Percentiles rank a stretch among this genome's conserved stretches.
Evolutionary conservation across 2,888 invertebrate genomes (phyloP).

Genomic region (Drosophila kokeensis): DNA sequence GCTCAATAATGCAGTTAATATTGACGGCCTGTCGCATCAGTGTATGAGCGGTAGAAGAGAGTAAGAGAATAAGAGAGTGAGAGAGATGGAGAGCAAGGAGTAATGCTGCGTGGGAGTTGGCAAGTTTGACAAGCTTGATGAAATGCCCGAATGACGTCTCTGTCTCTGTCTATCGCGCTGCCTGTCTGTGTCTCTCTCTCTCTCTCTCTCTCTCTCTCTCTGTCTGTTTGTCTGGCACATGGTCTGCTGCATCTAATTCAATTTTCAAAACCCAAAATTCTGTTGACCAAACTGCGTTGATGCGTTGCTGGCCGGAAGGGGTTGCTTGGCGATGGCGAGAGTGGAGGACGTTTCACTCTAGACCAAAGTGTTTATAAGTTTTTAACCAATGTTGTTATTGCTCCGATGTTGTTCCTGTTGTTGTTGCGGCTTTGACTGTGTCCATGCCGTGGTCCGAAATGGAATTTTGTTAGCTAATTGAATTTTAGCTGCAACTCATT

Average conservation of each 20-base stretch:
- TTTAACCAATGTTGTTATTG: constrained; percentile 59
- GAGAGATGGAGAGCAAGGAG: not conserved
- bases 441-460: constrained; percentile 70
- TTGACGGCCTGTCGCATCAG: constrained; percentile 56
- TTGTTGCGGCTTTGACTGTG: constrained; percentile 52
- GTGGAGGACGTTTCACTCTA: constrained; percentile 17
- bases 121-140: constrained; percentile 55
- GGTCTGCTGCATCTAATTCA: constrained; percentile 82
- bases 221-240: constrained; percentile 57
- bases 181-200: constrained; percentile 8
- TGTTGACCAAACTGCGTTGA: constrained; percentile 77
- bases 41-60: not conserved
- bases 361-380: constrained; percentile 77
- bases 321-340: constrained; percentile 24
- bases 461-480: constrained; percentile 80
- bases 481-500: constrained; percentile 81
- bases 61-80: not conserved
- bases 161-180: constrained; percentile 6
- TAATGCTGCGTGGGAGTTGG: constrained; percentile 29
- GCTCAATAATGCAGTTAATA: constrained; percentile 80
- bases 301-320: constrained; percentile 46
- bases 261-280: constrained; percentile 79
- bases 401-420: constrained; percentile 40
- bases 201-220: constrained; percentile 2
- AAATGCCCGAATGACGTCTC: constrained; percentile 41